Evolutionary conservation across 2,113 vertebrate species (phyloP), one percentile per base, ranked within the genome.

Genomic region (Strigops habroptila): DNA sequence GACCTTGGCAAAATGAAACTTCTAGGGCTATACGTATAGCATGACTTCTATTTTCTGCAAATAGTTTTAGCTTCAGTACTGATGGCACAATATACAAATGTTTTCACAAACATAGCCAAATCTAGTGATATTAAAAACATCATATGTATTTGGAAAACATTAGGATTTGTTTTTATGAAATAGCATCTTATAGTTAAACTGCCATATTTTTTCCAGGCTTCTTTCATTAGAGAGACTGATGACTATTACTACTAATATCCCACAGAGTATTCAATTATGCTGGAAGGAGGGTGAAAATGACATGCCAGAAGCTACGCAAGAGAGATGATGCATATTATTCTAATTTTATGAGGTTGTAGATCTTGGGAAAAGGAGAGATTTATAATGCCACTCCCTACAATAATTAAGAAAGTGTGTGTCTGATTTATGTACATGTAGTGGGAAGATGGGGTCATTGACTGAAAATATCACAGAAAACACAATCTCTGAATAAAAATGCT

Each of bases 331-430:
- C 64, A 67, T 31, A 10, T 59, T 86, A 68, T 88, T 88, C 59
- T 94, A 35, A 68, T 76, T 96, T 94, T 82, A 85, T 70, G 94
- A 95, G 78, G 17, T 31, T 94, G 57, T 90, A 57, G 43, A 90
- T 91, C 90, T 91, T 97, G 89, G 71, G 88, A 94, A 94, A 86
- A 93, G 12, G 71, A 94, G 68, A 90, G 65, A 88, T 91, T 93
- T 82, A 71, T 81, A 83, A 71, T 78, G 39, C 46, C 82, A 92
- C 67, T 95, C 74, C 90, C 63, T 71, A 37, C 17, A 59, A 44
- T 91, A 81, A 94, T 78, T 88, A 79, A 73, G 77, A 28, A 88
- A 91, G 85, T 7, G 41, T 62, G 92, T 91, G 67, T n/a, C 41
- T 91, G 74, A 94, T 89, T 93, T 89, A 87, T 78, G 46, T 41